Evolutionary conservation across 2,888 invertebrate species (phyloP), one percentile per base, ranked within the genome.

Genomic region (Clistopyga incitator): DNA sequence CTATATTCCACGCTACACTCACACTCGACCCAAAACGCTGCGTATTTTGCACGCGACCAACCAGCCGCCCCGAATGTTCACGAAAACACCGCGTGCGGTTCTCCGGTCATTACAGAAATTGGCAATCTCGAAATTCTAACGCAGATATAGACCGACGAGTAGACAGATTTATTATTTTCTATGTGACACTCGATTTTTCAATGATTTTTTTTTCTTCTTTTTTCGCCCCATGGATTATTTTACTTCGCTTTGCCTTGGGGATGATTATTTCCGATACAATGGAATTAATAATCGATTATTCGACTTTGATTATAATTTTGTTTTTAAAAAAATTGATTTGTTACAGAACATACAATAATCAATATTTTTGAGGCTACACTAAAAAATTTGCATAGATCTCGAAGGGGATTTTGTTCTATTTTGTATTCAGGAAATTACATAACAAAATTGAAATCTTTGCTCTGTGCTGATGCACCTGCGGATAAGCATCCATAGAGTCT

Each of bases 51-150:
- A 54, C 15, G 68, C 50, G n/a, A 15, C 34, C 34, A 42, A 76
- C 65, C 68, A 10, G 23, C 52, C 67, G 45, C 23, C 6, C 6
- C 10, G 13, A 38, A 6, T 25, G 54, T 29, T 25, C 42, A n/a
- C 38, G 20, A 42, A 71, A 71, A 59, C 64, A 54, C 38, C 52
- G 15, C 34, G 42, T 78, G 52, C 29, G 52, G 59, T 71, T 71
- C 47, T 54, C 6, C 38, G 23, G 38, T 64, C 45, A 70, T 70
- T 64, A 70, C 18, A 38, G 64, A 64, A 71, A 78, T 64, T 71
- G 64, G 64, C 64, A 71, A 78, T 78, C 25, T 59, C 29, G 20
- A 64, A 42, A 71, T 64, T 64, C 52, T 23, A n/a, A 61, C 34
- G 20, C 20, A 74, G 6, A 50, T 50, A 45, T 20, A 11, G 20